Conservation (phyloP, 1,140 invertebrate species). For the Lamellibrachia luymesi region DNA sequence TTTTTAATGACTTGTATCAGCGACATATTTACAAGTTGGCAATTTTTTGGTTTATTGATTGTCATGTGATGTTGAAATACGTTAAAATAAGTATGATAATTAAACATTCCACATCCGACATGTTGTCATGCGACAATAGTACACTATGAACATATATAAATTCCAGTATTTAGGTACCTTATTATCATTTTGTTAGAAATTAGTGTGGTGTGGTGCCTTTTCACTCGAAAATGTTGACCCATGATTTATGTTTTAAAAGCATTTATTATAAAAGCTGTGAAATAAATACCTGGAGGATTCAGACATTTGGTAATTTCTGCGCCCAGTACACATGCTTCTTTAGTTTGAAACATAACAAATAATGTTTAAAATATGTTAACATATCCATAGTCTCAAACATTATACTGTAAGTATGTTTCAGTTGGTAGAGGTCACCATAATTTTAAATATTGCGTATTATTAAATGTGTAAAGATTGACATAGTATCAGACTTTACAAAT, state of each 20-base stretch:
- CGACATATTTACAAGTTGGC: neutral
- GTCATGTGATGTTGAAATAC: too few species aligned
- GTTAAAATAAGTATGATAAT: too few species aligned
- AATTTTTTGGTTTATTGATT: neutral
- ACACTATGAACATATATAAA: too few species aligned
- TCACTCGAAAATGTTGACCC: neutral
- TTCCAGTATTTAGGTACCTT: too few species aligned
- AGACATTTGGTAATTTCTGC: neutral
- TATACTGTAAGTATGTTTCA: too few species aligned
- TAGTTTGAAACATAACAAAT: neutral
- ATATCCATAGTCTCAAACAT: neutral
- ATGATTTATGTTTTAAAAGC: neutral
- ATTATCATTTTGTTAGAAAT: too few species aligned
- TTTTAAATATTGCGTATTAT: too few species aligned
- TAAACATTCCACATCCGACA: too few species aligned
- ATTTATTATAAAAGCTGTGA: neutral
- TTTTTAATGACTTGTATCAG: neutral
- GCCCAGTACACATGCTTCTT: neutral
- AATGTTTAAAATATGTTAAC: neutral
- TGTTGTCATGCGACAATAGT: too few species aligned
- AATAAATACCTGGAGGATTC: neutral
- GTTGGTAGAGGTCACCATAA: too few species aligned
- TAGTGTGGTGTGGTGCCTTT: neutral
- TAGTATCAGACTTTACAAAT: too few species aligned
- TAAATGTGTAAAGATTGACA: too few species aligned